Base-by-base conservation (phyloP, 2,797 vertebrate species). In the Lepilemur septentrionalis region DNA sequence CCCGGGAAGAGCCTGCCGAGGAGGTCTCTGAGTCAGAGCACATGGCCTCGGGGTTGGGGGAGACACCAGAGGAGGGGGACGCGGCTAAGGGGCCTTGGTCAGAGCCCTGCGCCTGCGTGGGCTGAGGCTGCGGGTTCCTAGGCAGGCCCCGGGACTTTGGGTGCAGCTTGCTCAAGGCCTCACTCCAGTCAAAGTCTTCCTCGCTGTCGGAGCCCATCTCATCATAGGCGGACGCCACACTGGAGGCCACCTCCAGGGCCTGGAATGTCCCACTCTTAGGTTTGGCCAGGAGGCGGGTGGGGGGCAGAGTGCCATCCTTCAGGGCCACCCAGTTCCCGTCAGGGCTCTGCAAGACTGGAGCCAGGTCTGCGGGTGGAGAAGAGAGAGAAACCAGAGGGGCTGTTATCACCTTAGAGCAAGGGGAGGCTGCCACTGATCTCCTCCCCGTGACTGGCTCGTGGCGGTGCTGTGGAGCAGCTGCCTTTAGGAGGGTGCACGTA, bases 261-360 rank as follows among this genome's bases (percentile, higher is more conserved):
- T 98, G 99, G 70, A 99, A 99, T 0, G 99, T 98, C 97, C 98
- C 98, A 22, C 99, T 99, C 98, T 99, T 99, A 70, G 99, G 99
- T 90, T 98, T 99, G 97, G 99, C 98, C 25, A 99, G 99, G 98
- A 99, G 99, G 93, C 99, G 98, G 76, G 99, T 98, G 0, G 98
- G 99, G 18, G 99, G 98, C 97, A 98, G 98, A 43, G 98, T 35
- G 43, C 98, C 97, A 5, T 99, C 99, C 98, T 99, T 99, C 98
- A 99, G 97, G 96, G 99, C 99, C 5, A 99, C 99, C 99, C 99
- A 99, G 98, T 99, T 99, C n/a, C 99, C 99, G 5, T 99, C 99
- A 0, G 99, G 98, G 95, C 99, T 99, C 97, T 99, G 99, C 50
- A 99, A 98, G 94, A 99, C 98, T 52, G 99, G 98, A 92, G 98